Evolutionary conservation across 2,888 invertebrate species (phyloP).

Genomic region (Coenonympha arcania): DNA sequence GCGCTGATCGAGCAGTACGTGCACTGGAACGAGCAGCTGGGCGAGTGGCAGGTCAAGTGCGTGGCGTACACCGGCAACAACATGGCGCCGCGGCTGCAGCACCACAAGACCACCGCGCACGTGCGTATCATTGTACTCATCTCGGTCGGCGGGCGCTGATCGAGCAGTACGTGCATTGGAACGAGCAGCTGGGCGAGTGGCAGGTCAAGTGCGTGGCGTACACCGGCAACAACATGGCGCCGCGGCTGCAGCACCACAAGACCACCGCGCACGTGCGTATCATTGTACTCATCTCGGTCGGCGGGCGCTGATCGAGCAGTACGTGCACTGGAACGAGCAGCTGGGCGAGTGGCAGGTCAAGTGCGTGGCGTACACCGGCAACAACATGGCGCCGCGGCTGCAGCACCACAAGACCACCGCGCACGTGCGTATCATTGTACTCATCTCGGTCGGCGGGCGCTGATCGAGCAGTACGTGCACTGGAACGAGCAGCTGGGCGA

Average conservation of each 20-base stretch:
- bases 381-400: slow-evolving; percentile 83
- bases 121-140: no score
- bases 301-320: slow-evolving; percentile 90
- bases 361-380: slow-evolving; percentile 98
- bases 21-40: slow-evolving; percentile 98
- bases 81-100: slow-evolving; percentile 73
- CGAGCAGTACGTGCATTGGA: slow-evolving; percentile 95
- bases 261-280: slow-evolving; percentile 20
- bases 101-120: slow-evolving; percentile 19
- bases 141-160: slow-evolving; percentile 91
- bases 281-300: no score
- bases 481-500: slow-evolving; percentile 99
- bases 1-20: slow-evolving; percentile 92
- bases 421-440: slow-evolving; percentile 21
- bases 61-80: slow-evolving; percentile 99
- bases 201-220: slow-evolving; percentile 98
- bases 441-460: no score
- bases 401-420: slow-evolving; percentile 18
- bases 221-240: slow-evolving; percentile 96
- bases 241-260: slow-evolving; percentile 17
- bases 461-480: slow-evolving; percentile 92
- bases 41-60: slow-evolving; percentile 98
- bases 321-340: slow-evolving; percentile 98
- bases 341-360: slow-evolving; percentile 98
- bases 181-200: slow-evolving; percentile 99